Base-by-base conservation (phyloP, 2,113 vertebrate species). In the Dicrurus megarhynchus region DNA sequence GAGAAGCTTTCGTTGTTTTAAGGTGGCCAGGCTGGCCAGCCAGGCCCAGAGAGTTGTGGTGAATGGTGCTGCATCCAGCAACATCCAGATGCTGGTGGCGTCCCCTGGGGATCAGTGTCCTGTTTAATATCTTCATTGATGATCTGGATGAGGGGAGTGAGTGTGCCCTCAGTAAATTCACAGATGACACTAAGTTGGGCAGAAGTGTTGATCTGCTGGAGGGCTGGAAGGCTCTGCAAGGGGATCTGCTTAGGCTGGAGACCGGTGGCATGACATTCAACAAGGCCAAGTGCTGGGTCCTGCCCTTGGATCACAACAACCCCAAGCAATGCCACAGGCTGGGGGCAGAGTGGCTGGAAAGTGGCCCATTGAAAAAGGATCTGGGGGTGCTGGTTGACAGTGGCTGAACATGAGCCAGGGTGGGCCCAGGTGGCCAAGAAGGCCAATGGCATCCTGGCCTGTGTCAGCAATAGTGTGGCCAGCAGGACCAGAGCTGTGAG, bases 251-350 rank as follows among this genome's bases (percentile, higher is more conserved):
- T 4, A 22, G 42, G 27, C 32, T 57, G 35, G 27, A 50, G 42
- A 42, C 33, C 47, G 24, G 3, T 0, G 0, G 1, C 15, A 7
- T 33, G 22, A 2, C 5, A 4, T 13, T 32, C 42, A 41, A 5
- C 17, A 37, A 13, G 32, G 14, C 21, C 50, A 15, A 7, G 27
- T 22, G 21, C 35, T 18, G 19, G 4, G 12, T 39, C 26, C 11
- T 41, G 17, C 30, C 6, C n/a, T 63, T 55, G 2, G 6, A 14
- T 9, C 6, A 50, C 32, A 49, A 10, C 16, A 47, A 3, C 13
- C 3, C 16, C 65, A 32, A 3, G 10, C 19, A 53, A 4, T 0
- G 1, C 84, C 24, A 9, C 28, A 16, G 67, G 7, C 42, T 49
- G 42, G 20, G 32, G 50, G 9, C 22, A 22, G 57, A 41, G 19